Evolutionary conservation across 1,140 invertebrate genomes (phyloP), one percentile per base, ranked within the genome.

Genomic region (Pentalonia nigronervosa): DNA sequence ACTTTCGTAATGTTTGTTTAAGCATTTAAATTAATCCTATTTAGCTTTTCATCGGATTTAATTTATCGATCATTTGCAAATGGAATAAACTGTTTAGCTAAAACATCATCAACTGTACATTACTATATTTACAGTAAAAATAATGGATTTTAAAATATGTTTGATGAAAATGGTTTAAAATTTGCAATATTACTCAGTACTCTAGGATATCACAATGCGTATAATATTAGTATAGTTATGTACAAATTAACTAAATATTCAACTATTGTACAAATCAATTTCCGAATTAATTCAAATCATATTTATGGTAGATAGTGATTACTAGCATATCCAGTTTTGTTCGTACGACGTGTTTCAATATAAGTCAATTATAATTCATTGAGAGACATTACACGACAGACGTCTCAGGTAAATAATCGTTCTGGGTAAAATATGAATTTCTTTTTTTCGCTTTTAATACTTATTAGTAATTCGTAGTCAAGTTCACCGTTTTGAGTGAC

Each of bases 1-100:
- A n/a, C 60, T n/a, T 76, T 76, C n/a, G n/a, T n/a, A 76, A n/a
- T 76, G 60, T 76, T 76, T 76, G 30, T 76, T 76, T 14, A 76
- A 76, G n/a, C n/a, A n/a, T 84, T 84, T 41, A 84, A 45, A 25
- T 84, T 41, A 84, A 84, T 84, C 83, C 83, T 45, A 41, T 41
- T 84, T 84, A 45, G 23, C 3, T 41, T 84, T 84, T 41, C 83
- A 84, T 23, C 1, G 83, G 21, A 84, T 84, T 84, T 7, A 45
- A 84, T 84, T 45, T 17, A 84, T 45, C 83, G 45, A 84, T 45
- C 7, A 41, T 41, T 84, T 45, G 23, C 7, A 41, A 84, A 25
- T 41, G 41, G 36, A 41, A 41, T 84, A 14, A 84, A 45, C 34
- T 45, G 23, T 30, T 84, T 45, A 76, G n/a, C 30, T 76, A n/a